Conservation (phyloP, 2,797 vertebrate species). For the Rhabdophis nuchalis region DNA sequence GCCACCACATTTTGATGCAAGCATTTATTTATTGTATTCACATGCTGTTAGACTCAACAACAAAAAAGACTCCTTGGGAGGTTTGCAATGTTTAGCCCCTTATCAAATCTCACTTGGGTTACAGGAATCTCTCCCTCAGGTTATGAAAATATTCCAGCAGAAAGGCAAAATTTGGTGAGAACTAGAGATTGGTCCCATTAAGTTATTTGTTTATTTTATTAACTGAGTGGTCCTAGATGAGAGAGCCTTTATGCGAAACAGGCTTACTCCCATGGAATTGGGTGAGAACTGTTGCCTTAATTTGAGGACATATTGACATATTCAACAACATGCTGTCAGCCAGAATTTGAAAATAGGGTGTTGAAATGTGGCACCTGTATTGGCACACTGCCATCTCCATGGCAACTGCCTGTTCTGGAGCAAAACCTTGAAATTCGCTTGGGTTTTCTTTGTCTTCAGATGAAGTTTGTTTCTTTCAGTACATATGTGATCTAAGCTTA, state of each 20-base stretch:
- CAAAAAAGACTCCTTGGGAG: neutral
- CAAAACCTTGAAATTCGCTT: neutral
- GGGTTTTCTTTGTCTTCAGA: neutral
- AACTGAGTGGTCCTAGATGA: neutral
- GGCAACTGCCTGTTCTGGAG: neutral
- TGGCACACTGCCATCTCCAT: constrained; percentile 8
- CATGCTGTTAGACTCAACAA: neutral
- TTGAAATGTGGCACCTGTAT: neutral
- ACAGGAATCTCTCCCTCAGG: neutral
- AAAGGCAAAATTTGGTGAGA: neutral
- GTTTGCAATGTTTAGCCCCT: neutral
- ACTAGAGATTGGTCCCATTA: neutral
- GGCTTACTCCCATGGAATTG: neutral
- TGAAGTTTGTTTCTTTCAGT: neutral
- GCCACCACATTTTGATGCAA: neutral
- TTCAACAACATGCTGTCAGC: neutral
- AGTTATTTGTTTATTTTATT: neutral
- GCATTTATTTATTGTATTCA: neutral
- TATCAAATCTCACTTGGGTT: neutral
- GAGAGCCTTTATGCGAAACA: neutral
- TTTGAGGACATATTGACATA: neutral
- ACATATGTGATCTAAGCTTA: neutral
- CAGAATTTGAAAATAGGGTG: neutral
- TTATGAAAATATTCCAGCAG: neutral
- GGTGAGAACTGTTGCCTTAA: neutral